Evolutionary conservation across 30 jellyfish, hydroid and myxozoan species (phyloP).

Genomic region (Phacellophora camtschatica): DNA sequence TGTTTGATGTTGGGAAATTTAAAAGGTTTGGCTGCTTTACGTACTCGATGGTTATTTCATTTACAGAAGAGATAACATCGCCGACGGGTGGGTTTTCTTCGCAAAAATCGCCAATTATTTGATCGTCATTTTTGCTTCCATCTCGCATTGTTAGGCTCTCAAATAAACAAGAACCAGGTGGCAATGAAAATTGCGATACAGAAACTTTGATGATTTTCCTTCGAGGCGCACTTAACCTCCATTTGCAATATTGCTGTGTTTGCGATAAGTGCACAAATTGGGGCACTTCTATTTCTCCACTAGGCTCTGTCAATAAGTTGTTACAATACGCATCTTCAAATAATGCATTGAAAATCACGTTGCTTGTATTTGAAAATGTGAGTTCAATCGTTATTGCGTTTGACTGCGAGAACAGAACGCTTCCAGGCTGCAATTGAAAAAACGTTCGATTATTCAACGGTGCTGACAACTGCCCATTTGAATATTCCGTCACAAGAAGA

Average conservation of each 20-base stretch:
- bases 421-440: conserved; percentile 42
- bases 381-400: conserved; percentile 50
- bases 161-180: conserved; percentile 85
- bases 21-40: conserved; percentile 52
- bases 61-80: conserved; percentile 28
- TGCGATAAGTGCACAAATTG: conserved; percentile 56
- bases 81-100: conserved; percentile 91
- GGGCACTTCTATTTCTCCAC: conserved; percentile 72
- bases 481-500: conserved; percentile 38
- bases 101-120: conserved; percentile 75
- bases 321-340: conserved; percentile 83
- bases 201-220: conserved; percentile 41
- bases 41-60: conserved; percentile 44
- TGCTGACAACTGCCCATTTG: neutral
- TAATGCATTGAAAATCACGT: conserved; percentile 48
- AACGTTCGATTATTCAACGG: conserved; percentile 21
- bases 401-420: conserved; percentile 62
- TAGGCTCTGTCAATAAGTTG: conserved; percentile 28
- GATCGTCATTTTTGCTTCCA: conserved; percentile 34
- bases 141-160: conserved; percentile 60
- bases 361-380: neutral
- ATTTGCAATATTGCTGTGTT: conserved; percentile 56
- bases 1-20: conserved; percentile 19
- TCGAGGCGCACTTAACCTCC: conserved; percentile 55
- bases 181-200: conserved; percentile 62